Base-by-base conservation (phyloP, 2,113 vertebrate species). In the Eudyptes chrysolophus region DNA sequence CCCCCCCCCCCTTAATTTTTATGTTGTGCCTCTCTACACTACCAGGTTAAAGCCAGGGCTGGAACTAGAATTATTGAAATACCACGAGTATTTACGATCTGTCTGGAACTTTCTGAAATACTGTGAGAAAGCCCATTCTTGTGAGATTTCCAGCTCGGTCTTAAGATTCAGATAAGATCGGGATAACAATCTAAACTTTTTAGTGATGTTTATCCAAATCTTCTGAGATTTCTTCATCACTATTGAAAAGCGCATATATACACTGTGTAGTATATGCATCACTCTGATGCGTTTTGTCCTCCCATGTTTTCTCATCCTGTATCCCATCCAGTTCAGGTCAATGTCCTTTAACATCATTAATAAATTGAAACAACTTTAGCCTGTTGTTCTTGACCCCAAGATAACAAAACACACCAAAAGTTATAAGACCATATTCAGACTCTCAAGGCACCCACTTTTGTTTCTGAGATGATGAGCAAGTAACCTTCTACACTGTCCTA, bases 61-160 rank as follows among this genome's bases (percentile, higher is more conserved):
- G 84, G 69, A 93, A 78, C 36, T 65, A 64, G 65, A 92, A 90
- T 97, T 94, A n/a, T 32, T 96, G 77, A 92, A 96, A 95, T 97
- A 81, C 89, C 94, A 60, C 0, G 4, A 92, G 83, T 84, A 96
- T 97, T 97, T 97, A 91, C 0, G 6, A 90, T 79, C 74, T 84
- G 92, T 92, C 96, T 97, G 84, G 52, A 90, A 69, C 86, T 64
- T 92, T 87, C 88, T 95, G 77, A 97, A 98, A 92, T 94, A 96
- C 69, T 80, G 86, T 94, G 96, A 95, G 86, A 93, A 94, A 96
- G 27, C 21, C 80, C 26, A 66, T 97, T 94, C 83, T 93, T 96
- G 84, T 96, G 58, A 89, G 46, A 85, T 86, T 89, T 97, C 91
- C 84, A 96, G 52, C 68, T 89, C 14, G 3, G 55, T 58, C 61